Base-by-base conservation (phyloP, 2,888 invertebrate species). In the Lasioglossum figueresi region DNA sequence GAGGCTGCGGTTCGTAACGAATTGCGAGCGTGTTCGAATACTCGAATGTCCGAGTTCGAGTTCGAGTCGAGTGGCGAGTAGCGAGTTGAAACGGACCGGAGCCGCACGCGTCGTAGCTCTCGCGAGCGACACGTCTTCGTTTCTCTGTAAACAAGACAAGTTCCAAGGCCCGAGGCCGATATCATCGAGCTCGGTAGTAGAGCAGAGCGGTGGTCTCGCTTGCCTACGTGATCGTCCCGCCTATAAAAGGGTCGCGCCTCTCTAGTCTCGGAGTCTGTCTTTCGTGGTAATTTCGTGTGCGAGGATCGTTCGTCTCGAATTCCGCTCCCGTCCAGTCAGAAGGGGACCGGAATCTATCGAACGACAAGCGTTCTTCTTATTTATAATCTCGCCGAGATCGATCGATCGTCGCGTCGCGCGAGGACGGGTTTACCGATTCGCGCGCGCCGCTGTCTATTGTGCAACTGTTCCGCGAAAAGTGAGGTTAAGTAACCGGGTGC, bases 151-250 rank as follows among this genome's bases (percentile, higher is more conserved):
- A 87, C 87, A 89, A 88, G 88, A 86, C 88, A 87, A 91, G 88
- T 85, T 91, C 89, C 91, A 91, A 92, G 92, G 92, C 89, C 88
- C 84, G 81, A 66, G 87, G 74, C 87, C 85, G 88, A 91, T 89
- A 90, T 92, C 89, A 92, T 92, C 91, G 88, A 80, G 76, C 81
- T 85, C 80, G 90, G 88, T 91, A 90, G 92, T 92, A 92, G 80
- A 87, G 83, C 84, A 71, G 88, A 87, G 83, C 84, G 68, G 88
- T 86, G 68, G 85, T 66, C 80, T 81, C n/a, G 82, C 72, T 82
- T 90, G 93, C 91, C 89, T 93, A 92, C 92, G 92, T 93, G 92
- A 88, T 92, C 90, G 91, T 85, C 86, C 88, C 92, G 92, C 89
- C 90, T 93, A 89, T 89, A 89, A 92, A 92, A 92, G 91, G 87